phyloP scores from a whole-genome alignment of 2,888 invertebrate species.

The Phyllotreta cruciferae region DNA sequence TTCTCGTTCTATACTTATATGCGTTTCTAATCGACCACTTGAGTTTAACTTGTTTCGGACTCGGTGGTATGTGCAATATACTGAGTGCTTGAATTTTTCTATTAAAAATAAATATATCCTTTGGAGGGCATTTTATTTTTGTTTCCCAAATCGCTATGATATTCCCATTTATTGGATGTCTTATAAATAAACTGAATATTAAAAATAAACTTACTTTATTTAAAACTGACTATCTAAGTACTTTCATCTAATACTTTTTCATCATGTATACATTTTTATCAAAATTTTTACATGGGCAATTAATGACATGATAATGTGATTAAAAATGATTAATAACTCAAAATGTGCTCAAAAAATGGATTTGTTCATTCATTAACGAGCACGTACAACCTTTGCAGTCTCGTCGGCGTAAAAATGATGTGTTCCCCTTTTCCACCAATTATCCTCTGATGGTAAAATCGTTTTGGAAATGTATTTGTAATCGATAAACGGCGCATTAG shows the following conservation, averaged over 20 bases:
- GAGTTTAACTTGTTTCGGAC: slow-evolving; percentile 46
- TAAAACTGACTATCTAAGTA: too few relatives aligned
- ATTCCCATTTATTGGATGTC: not conserved
- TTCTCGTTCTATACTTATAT: slow-evolving; percentile 20
- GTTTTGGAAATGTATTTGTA: slow-evolving; percentile 52
- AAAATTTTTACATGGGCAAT: too few relatives aligned
- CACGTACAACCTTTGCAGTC: slow-evolving; percentile 36
- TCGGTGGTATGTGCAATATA: slow-evolving; percentile 52
- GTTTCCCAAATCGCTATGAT: not conserved
- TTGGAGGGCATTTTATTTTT: slow-evolving; percentile 9
- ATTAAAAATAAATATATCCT: slow-evolving; percentile 47
- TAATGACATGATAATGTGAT: too few relatives aligned
- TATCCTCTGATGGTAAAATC: slow-evolving; percentile 44
- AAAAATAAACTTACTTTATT: too few relatives aligned
- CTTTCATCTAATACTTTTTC: too few relatives aligned
- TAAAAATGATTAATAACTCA: too few relatives aligned
- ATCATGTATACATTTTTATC: too few relatives aligned
- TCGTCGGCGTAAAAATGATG: slow-evolving; percentile 44
- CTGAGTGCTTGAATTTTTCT: slow-evolving; percentile 54
- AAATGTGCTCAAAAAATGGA: not conserved
- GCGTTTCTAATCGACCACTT: slow-evolving; percentile 45
- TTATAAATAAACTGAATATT: too few relatives aligned
- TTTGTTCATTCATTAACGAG: slow-evolving; percentile 24
- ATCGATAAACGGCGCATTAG: slow-evolving; percentile 47
- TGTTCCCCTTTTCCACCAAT: slow-evolving; percentile 56